A percentile compares a stretch with the other conserved stretches of the same genome.
These are phyloP conservation scores for Archips xylosteana DNA, from an alignment of 2,888 invertebrate species.

Conservation along the genomic window DNA sequence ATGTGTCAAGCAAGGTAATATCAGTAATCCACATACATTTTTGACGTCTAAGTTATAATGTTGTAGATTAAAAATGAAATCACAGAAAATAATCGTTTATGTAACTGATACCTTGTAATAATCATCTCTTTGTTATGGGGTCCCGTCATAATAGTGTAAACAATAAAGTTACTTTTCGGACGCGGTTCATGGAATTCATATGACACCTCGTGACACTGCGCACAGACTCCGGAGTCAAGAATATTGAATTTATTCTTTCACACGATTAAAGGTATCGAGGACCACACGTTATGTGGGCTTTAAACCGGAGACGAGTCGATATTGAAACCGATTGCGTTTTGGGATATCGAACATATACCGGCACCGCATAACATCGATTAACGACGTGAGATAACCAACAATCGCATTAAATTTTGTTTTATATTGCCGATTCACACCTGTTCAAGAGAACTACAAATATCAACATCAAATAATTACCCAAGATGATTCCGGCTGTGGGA, in stretches of 20 bases:
- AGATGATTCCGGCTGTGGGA: conserved; percentile 37
- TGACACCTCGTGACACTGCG: conserved; percentile 29
- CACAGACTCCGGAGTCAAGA: conserved; percentile 22
- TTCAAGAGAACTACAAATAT: conserved; percentile 52
- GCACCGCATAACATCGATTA: conserved; percentile 67
- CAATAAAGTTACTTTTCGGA: conserved; percentile 43
- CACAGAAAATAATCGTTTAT: conserved; percentile 56
- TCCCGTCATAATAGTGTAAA: conserved; percentile 68
- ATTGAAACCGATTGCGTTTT: conserved; percentile 63
- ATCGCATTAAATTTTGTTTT: conserved; percentile 65
- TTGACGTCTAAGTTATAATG: conserved; percentile 31
- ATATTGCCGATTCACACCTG: conserved; percentile 65
- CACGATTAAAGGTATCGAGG: conserved; percentile 59
- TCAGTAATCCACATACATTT: conserved; percentile 31
- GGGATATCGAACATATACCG: conserved; percentile 60
- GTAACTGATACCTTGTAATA: conserved; percentile 65
- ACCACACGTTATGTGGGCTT: conserved; percentile 66
- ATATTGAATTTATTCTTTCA: conserved; percentile 58
- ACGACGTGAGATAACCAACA: conserved; percentile 64
- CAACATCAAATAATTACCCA: conserved; percentile 41
- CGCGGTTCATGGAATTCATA: conserved; percentile 41
- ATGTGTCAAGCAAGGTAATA: conserved; percentile 28
- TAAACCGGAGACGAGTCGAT: conserved; percentile 61
- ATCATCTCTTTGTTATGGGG: conserved; percentile 67
- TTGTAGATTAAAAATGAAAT: conserved; percentile 57